Conservation (phyloP, 2,888 invertebrate genomes). For the Noctua fimbriata region DNA sequence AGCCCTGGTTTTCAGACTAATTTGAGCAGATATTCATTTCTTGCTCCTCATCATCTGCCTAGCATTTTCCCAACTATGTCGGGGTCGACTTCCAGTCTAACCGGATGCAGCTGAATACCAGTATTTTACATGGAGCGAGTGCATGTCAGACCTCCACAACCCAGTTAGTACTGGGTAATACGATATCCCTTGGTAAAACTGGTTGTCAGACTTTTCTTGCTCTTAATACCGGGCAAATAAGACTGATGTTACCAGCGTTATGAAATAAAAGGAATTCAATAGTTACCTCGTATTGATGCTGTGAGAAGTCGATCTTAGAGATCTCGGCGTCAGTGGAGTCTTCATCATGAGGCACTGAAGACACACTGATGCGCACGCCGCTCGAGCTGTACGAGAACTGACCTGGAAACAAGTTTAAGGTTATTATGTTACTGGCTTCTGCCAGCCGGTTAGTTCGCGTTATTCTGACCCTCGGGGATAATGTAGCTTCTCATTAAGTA, state of each 20-base stretch:
- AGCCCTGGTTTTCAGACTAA: background rate
- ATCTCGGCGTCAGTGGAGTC: conserved; percentile 94
- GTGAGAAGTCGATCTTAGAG: conserved; percentile 94
- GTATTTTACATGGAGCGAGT: no score
- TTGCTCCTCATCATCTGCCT: background rate
- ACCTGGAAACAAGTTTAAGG: conserved; percentile 74
- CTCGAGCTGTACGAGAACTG: conserved; percentile 89
- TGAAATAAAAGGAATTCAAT: background rate
- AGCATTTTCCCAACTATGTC: no score
- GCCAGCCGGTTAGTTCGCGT: background rate
- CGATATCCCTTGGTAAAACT: no score
- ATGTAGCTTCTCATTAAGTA: background rate
- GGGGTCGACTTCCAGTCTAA: no score
- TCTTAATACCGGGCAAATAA: background rate
- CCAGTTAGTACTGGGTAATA: no score
- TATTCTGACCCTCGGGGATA: background rate
- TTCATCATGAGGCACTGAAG: conserved; percentile 91
- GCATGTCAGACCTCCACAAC: no score
- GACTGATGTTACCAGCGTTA: background rate
- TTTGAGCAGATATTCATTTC: background rate
- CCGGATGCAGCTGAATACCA: no score
- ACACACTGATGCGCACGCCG: conserved; percentile 90
- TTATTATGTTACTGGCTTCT: background rate
- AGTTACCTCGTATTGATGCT: conserved; percentile 86
- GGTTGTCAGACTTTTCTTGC: background rate